A percentile compares a stretch with the other conserved stretches of the same genome.
These are phyloP conservation scores for Nyctereutes procyonoides DNA, from an alignment of 2,113 vertebrate genomes.

Conservation along the genomic window DNA sequence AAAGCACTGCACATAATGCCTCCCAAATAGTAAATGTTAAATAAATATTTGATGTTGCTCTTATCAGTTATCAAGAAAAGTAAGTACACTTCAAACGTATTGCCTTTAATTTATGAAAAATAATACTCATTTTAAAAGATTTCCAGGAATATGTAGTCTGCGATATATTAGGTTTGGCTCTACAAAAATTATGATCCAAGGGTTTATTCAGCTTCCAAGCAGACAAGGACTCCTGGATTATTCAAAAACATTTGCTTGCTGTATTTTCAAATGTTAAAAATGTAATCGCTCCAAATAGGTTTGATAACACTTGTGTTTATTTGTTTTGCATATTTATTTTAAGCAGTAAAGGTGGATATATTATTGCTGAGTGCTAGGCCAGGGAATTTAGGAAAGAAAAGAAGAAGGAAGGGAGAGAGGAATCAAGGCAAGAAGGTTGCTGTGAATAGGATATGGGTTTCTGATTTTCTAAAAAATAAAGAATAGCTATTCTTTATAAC, in stretches of 20 bases:
- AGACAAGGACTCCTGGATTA: background rate
- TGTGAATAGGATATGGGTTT: background rate
- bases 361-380: background rate
- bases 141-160: background rate
- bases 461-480: background rate
- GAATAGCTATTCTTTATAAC: too few relatives aligned
- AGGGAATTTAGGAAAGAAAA: background rate
- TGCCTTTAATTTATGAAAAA: background rate
- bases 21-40: background rate
- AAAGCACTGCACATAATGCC: background rate
- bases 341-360: background rate
- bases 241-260: background rate
- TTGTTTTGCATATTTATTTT: background rate
- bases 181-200: background rate
- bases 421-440: background rate
- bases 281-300: background rate
- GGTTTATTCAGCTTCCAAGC: background rate
- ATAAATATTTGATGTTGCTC: background rate
- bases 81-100: background rate
- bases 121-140: background rate
- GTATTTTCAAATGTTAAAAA: background rate
- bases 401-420: fast-evolving
- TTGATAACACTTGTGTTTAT: background rate
- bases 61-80: background rate
- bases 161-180: background rate